phyloP scores from a whole-genome alignment of 2,888 invertebrate species.

The Callyntrura sp. region DNA sequence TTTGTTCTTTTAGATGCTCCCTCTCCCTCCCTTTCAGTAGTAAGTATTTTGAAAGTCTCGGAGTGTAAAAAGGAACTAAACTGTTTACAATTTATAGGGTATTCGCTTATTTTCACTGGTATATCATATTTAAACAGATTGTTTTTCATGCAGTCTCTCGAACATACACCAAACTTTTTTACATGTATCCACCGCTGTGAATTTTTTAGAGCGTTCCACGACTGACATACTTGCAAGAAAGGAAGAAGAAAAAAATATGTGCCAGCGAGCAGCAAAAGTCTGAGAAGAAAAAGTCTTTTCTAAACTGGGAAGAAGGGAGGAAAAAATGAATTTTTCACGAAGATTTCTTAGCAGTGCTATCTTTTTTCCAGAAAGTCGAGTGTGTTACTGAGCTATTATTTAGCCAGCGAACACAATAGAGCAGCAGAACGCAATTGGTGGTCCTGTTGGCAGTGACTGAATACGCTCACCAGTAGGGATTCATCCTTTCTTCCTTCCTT shows the following conservation, averaged over 20 bases:
- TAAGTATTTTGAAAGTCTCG: not conserved
- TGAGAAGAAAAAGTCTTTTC: conserved; percentile 20
- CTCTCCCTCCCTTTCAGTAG: not conserved
- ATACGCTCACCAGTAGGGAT: conserved; percentile 49
- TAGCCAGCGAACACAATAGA: conserved; percentile 18
- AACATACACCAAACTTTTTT: not conserved
- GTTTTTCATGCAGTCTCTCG: conserved; percentile 32
- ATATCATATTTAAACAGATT: conserved; percentile 9
- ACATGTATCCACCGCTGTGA: conserved; percentile 18
- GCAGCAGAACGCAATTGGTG: conserved; percentile 33
- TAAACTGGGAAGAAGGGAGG: conserved; percentile 18
- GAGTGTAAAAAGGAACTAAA: not conserved
- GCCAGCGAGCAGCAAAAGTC: conserved; percentile 37
- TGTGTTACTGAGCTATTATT: conserved; percentile 21
- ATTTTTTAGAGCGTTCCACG: conserved; percentile 31
- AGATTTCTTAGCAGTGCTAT: conserved; percentile 10
- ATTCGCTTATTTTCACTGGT: not conserved
- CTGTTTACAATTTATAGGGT: conserved; percentile 21
- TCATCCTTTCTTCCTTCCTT: conserved; percentile 46
- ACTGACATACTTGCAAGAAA: conserved; percentile 44
- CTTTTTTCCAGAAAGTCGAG: conserved; percentile 14
- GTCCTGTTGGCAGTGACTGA: conserved; percentile 54
- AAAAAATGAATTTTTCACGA: conserved; percentile 71
- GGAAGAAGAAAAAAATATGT: conserved; percentile 40
- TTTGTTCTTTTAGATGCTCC: not conserved